A percentile compares a stretch with the other conserved stretches of the same genome.
Conservation (phyloP, 2,113 vertebrate genomes). For the Orientallactaga bullata region DNA sequence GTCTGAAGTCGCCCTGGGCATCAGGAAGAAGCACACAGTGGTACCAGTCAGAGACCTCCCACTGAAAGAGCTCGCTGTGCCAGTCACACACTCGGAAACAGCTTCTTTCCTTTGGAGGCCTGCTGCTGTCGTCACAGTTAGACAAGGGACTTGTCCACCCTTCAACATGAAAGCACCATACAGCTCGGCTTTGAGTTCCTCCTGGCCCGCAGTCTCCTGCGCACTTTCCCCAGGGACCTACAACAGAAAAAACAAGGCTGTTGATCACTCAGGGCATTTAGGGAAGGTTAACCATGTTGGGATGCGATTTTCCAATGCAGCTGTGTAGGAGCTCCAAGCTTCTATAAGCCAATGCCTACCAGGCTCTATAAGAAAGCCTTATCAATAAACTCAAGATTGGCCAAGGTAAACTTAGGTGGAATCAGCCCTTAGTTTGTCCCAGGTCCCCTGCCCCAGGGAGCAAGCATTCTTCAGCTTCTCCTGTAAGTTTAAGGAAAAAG, state of each 20-base stretch:
- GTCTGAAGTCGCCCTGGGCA: conserved; percentile 82
- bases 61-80: conserved; percentile 96
- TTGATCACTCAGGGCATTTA: not conserved
- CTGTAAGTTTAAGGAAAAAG: not conserved
- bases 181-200: conserved; percentile 91
- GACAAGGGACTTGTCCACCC: conserved; percentile 95
- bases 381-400: too few relatives aligned
- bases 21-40: conserved; percentile 88
- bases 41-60: conserved; percentile 95
- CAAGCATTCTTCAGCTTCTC: not conserved
- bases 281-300: too few relatives aligned
- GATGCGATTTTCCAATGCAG: too few relatives aligned
- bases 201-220: conserved; percentile 94
- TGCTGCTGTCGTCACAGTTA: conserved; percentile 90
- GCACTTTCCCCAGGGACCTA: conserved; percentile 97
- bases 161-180: conserved; percentile 96
- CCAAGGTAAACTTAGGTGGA: too few relatives aligned
- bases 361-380: too few relatives aligned
- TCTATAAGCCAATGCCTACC: too few relatives aligned
- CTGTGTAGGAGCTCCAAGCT: too few relatives aligned
- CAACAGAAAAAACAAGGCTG: conserved; percentile 63
- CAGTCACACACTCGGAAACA: conserved; percentile 97
- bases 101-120: conserved; percentile 91
- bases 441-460: too few relatives aligned
- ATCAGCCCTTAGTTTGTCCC: too few relatives aligned